phyloP scores from a whole-genome alignment of 1,140 invertebrate genomes.

The Hydropsyche tenuis region DNA sequence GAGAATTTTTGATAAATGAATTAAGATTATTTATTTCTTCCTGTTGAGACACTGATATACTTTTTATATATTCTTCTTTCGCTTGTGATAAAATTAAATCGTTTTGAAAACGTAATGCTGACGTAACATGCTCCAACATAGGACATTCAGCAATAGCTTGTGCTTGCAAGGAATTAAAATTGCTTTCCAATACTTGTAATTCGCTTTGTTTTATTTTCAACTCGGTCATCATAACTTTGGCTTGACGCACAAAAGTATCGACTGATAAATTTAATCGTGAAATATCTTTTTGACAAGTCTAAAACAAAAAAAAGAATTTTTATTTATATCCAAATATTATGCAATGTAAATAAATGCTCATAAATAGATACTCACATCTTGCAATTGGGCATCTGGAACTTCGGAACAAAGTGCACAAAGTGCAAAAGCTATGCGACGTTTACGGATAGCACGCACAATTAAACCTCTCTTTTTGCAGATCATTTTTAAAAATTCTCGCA shows the following conservation, averaged over 20 bases:
- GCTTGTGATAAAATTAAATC: slow-evolving; percentile 52
- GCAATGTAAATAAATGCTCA: not conserved
- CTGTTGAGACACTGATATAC: slow-evolving; percentile 31
- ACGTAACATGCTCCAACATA: slow-evolving; percentile 4
- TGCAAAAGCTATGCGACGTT: slow-evolving; percentile 31
- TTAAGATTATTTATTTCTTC: slow-evolving; percentile 56
- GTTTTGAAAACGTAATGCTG: slow-evolving; percentile 47
- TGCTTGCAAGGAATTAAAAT: slow-evolving; percentile 16
- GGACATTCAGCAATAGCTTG: slow-evolving; percentile 14
- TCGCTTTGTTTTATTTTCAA: slow-evolving; percentile 18
- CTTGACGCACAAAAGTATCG: slow-evolving; percentile 38
- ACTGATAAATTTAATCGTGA: slow-evolving; percentile 28
- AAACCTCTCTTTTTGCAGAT: slow-evolving; percentile 26
- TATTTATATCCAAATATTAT: not conserved
- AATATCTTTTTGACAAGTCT: slow-evolving; percentile 38
- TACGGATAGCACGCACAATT: slow-evolving; percentile 22
- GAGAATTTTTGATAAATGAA: slow-evolving; percentile 57
- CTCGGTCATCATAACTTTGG: slow-evolving; percentile 29
- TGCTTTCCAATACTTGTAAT: slow-evolving; percentile 22
- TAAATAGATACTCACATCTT: slow-evolving; percentile 33
- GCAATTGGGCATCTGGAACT: slow-evolving; percentile 24
- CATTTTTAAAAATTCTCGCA: slow-evolving; percentile 19
- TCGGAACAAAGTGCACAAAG: slow-evolving; percentile 35
- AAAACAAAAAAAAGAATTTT: not conserved
- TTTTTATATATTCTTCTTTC: slow-evolving; percentile 51